Conservation (phyloP, 2,797 vertebrate genomes). For the Iguana delicatissima region DNA sequence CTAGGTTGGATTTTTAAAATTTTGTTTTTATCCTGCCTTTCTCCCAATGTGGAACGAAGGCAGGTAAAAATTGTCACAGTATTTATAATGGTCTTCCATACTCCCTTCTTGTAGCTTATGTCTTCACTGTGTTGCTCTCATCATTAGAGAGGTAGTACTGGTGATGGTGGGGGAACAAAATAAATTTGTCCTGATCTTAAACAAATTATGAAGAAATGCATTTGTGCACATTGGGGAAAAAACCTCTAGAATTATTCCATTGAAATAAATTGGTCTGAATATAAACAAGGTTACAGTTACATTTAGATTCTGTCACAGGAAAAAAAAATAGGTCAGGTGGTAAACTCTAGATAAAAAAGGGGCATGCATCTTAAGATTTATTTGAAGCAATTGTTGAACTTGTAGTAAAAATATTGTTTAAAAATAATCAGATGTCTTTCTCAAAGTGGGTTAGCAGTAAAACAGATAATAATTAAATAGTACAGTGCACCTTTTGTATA, state of each 20-base stretch:
- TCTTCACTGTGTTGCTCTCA: not conserved
- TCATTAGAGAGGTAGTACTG: not conserved
- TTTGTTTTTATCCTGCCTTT: too few species aligned
- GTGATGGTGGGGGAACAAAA: too few species aligned
- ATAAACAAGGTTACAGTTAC: not conserved
- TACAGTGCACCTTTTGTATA: too few species aligned
- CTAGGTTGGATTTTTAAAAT: not conserved
- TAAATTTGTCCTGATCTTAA: not conserved
- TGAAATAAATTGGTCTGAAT: not conserved
- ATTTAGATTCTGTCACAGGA: not conserved
- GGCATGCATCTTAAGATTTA: not conserved
- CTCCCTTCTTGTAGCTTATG: not conserved
- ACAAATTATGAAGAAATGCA: not conserved
- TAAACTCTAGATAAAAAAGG: not conserved
- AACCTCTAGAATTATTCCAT: not conserved
- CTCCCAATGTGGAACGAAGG: too few species aligned
- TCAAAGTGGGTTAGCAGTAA: not conserved
- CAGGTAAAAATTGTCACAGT: not conserved
- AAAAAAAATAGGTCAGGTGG: not conserved
- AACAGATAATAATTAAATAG: not conserved
- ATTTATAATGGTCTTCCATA: too few species aligned
- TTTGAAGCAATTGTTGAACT: not conserved
- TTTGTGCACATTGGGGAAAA: not conserved
- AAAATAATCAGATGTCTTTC: not conserved
- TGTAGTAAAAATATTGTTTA: not conserved